Evolutionary conservation across 2,888 invertebrate species (phyloP), one percentile per base, ranked within the genome.

Genomic region (Stegana nigrithorax): DNA sequence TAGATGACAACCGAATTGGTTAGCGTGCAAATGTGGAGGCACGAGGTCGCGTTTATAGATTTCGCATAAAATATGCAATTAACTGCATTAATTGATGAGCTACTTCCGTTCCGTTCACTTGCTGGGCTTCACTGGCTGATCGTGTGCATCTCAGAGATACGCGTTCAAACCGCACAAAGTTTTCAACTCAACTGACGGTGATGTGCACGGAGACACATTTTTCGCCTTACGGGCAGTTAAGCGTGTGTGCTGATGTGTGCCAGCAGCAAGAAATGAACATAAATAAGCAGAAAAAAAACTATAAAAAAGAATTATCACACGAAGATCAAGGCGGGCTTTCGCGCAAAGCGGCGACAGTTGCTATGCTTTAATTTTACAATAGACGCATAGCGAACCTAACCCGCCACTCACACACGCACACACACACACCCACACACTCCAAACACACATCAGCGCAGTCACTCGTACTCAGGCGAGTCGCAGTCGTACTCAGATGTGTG

Each of bases 161-260:
- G 66, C 66, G 73, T 75, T 67, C 63, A 73, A 60, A 55, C 66
- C 70, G 71, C 66, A 64, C 68, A 61, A 67, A 67, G 79, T 67
- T 72, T 72, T 64, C 27, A 70, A 53, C 70, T 64, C 64, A 76
- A 78, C 78, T 78, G 71, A 78, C 68, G 60, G 60, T 59, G 62
- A 64, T 65, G 59, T 68, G 65, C 62, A 68, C 67, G 17, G 36
- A 12, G 39, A 36, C n/a, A n/a, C n/a, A n/a, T n/a, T n/a, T n/a
- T 32, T 32, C 32, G 32, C 32, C 32, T 39, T 17, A 4, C 27
- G 50, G 27, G 26, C 50, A n/a, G 5, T 71, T 67, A 66, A 71
- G 70, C 68, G 19, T 17, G 53, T 19, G 66, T 64, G 65, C 70
- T 68, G 64, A 65, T 58, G 23, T 29, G 53, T 39, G n/a, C 39